These are phyloP conservation scores for Agrilus biguttatus DNA, from an alignment of 2,888 invertebrate species.

Conservation along the genomic window DNA sequence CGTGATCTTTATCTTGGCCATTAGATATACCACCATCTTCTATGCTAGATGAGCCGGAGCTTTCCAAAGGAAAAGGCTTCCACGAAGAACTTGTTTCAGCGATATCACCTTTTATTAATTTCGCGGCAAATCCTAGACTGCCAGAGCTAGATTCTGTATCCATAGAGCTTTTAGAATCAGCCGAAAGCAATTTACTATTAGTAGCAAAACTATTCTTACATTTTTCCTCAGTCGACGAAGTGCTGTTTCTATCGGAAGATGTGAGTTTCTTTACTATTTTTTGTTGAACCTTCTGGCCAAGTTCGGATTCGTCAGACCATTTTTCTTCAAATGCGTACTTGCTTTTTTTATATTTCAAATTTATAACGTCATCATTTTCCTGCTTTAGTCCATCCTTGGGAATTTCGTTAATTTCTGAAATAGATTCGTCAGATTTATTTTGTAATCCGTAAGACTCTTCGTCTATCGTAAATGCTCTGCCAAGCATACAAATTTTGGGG, in stretches of 20 bases:
- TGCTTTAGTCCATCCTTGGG: slow-evolving; percentile 24
- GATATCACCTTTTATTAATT: slow-evolving; percentile 37
- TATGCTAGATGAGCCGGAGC: slow-evolving; percentile 72
- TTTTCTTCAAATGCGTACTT: slow-evolving; percentile 33
- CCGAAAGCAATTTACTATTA: slow-evolving; percentile 25
- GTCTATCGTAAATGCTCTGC: slow-evolving; percentile 31
- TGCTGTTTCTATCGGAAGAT: slow-evolving; percentile 26
- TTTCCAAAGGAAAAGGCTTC: slow-evolving; percentile 72
- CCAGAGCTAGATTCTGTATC: slow-evolving; percentile 66
- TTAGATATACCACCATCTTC: slow-evolving; percentile 73
- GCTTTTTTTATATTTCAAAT: slow-evolving; percentile 19
- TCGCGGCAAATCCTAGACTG: slow-evolving; percentile 53
- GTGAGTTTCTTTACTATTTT: slow-evolving; percentile 29
- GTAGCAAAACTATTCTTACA: slow-evolving; percentile 12
- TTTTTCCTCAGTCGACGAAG: slow-evolving; percentile 27
- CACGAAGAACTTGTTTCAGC: slow-evolving; percentile 63
- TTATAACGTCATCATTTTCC: slow-evolving; percentile 15
- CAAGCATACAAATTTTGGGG: slow-evolving; percentile 28
- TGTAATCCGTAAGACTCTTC: slow-evolving; percentile 21
- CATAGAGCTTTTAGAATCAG: slow-evolving; percentile 57
- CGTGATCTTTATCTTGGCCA: slow-evolving; percentile 44
- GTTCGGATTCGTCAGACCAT: slow-evolving; percentile 31
- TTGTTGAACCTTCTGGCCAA: slow-evolving; percentile 26
- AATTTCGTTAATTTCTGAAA: slow-evolving; percentile 21
- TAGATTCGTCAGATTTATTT: slow-evolving; percentile 21